Percentiles rank a stretch among this genome's conserved stretches.
These are phyloP conservation scores for Apodemia hepburni DNA, from an alignment of 2,888 invertebrate genomes.

Conservation along the genomic window DNA sequence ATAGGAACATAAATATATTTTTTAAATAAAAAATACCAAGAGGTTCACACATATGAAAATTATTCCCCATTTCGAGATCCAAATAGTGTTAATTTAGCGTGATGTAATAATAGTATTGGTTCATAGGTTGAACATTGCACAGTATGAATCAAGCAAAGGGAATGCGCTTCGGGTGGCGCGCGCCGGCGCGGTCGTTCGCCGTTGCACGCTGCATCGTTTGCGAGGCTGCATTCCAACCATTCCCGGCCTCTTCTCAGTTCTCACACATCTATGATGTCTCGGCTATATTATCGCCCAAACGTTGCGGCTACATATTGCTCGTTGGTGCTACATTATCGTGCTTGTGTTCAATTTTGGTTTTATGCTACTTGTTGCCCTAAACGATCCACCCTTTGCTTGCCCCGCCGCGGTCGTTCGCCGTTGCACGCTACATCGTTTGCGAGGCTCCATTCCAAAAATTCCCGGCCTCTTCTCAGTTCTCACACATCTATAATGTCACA, in stretches of 20 bases:
- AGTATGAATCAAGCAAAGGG: constrained; percentile 44
- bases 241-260: constrained; percentile 41
- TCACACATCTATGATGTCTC: constrained; percentile 2
- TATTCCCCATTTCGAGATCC: not conserved
- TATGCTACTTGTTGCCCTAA: no score
- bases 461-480: no score
- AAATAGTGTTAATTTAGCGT: constrained; percentile 17
- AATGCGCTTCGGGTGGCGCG: constrained; percentile 38
- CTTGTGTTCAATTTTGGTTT: no score
- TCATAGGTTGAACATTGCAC: constrained; percentile 21
- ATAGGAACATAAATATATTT: no score
- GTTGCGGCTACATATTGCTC: no score
- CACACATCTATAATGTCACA: no score
- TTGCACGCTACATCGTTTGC: no score
- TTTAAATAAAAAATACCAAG: no score
- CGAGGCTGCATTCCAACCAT: constrained; percentile 58
- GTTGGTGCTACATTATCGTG: no score
- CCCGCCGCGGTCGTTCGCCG: no score
- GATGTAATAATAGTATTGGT: constrained; percentile 17
- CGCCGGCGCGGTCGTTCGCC: constrained; percentile 50
- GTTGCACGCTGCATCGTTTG: constrained; percentile 46
- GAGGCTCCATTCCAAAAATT: no score
- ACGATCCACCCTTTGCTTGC: no score
- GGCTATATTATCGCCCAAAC: not conserved
- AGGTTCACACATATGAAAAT: not conserved